Base-by-base conservation (phyloP, 2,113 vertebrate species). In the Montifringilla adamsi region DNA sequence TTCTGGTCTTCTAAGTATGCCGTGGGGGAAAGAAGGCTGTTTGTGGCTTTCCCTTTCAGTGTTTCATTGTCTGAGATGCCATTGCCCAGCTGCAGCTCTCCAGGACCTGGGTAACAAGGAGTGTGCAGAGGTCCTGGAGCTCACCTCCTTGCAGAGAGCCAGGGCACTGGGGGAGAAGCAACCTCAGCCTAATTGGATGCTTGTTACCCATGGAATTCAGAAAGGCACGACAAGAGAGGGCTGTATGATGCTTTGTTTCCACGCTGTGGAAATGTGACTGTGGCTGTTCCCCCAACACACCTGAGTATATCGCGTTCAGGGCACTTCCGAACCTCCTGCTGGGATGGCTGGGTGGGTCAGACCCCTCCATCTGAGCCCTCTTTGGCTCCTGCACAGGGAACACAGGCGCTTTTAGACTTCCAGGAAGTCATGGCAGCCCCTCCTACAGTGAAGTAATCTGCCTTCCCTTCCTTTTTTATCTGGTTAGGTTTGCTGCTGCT, bases 141-240 rank as follows among this genome's bases (percentile, higher is more conserved):
- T 93, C 43, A 8, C 8, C 55, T 30, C 31, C 14, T 52, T 15
- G 47, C 13, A 10, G n/a, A 70, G 21, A 3, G 0, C 13, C 5
- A 9, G 26, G 15, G 19, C 30, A 4, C 0, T 16, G 37, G 10
- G 24, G 44, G 9, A 79, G 41, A 33, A 68, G 52, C 49, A 60
- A 6, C 39, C 30, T 79, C 2, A 2, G 60, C 64, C 16, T 31
- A 6, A 17, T 13, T 1, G 1, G 27, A 11, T 27, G 0, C 41
- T 11, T 49, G n/a, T 62, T 81, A 22, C 28, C 69, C 39, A 13
- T 1, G 10, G 39, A 35, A 68, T 30, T 87, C 41, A 62, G 63
- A 49, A 60, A 64, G 41, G 24, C n/a, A 10, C 0, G 2, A 12
- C 27, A 13, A 44, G 27, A 60, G 43, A 27, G 70, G 49, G 24